These are phyloP conservation scores for Chloroceryle inda DNA, from an alignment of 2,797 vertebrate genomes.

Conservation along the genomic window DNA sequence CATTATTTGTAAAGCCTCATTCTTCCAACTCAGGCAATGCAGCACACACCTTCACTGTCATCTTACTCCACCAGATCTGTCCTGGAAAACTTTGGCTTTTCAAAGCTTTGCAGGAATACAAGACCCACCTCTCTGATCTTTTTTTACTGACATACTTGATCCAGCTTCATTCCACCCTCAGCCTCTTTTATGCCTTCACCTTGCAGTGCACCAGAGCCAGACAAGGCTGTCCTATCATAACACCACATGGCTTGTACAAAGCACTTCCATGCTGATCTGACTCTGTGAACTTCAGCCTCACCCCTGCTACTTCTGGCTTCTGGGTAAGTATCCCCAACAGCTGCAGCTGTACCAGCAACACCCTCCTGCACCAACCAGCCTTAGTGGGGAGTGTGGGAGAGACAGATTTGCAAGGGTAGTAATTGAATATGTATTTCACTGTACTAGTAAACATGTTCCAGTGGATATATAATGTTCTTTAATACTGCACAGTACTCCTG, in stretches of 20 bases:
- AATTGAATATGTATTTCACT: background rate
- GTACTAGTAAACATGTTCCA: background rate
- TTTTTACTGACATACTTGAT: background rate
- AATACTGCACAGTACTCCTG: background rate
- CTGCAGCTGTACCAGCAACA: fast-evolving
- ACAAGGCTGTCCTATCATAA: too few species aligned
- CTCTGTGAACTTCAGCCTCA: background rate
- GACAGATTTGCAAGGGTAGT: background rate
- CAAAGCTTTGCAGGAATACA: background rate
- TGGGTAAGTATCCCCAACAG: background rate
- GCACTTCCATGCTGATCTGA: background rate
- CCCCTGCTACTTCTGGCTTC: background rate
- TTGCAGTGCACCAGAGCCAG: background rate
- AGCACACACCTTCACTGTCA: background rate
- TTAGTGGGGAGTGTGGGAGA: background rate
- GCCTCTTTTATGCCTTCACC: background rate
- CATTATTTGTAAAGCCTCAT: background rate
- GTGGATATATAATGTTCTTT: background rate
- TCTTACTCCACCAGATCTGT: background rate
- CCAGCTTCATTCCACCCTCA: background rate
- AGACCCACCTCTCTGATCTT: background rate
- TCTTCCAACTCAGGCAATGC: background rate
- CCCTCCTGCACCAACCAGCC: background rate
- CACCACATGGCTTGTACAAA: background rate
- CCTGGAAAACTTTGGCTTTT: background rate